phyloP scores from a whole-genome alignment of 2,888 invertebrate species.

The Tetheella fluctuosa region DNA sequence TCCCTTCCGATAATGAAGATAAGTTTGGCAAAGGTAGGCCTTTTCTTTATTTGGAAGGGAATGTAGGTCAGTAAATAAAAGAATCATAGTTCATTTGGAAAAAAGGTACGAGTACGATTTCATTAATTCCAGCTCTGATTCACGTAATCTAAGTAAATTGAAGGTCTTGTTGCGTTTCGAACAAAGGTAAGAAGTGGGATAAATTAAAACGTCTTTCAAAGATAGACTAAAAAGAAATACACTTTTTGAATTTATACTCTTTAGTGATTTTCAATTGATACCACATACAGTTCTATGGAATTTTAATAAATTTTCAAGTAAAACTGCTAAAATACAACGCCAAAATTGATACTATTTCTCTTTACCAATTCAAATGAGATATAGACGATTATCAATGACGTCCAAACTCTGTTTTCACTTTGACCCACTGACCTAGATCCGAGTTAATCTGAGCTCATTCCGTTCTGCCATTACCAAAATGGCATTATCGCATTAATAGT shows the following conservation, averaged over 20 bases:
- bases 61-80: constrained; percentile 21
- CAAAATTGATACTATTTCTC: background rate
- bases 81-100: constrained; percentile 18
- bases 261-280: too few species aligned
- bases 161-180: background rate
- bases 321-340: background rate
- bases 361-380: constrained; percentile 15
- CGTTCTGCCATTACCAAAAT: constrained; percentile 40
- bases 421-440: constrained; percentile 56
- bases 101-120: background rate
- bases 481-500: constrained; percentile 44
- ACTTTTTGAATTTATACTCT: too few species aligned
- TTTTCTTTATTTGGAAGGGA: constrained; percentile 22
- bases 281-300: too few species aligned
- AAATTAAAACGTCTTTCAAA: background rate
- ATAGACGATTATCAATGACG: constrained; percentile 12
- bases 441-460: constrained; percentile 44
- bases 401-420: constrained; percentile 21
- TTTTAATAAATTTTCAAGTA: background rate
- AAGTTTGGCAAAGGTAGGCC: constrained; percentile 29
- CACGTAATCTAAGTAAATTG: constrained; percentile 3
- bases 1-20: constrained; percentile 42
- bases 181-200: background rate
- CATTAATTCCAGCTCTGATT: background rate
- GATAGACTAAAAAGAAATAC: background rate